Evolutionary conservation across 1,140 invertebrate genomes (phyloP).

Genomic region (Uloborus diversus): DNA sequence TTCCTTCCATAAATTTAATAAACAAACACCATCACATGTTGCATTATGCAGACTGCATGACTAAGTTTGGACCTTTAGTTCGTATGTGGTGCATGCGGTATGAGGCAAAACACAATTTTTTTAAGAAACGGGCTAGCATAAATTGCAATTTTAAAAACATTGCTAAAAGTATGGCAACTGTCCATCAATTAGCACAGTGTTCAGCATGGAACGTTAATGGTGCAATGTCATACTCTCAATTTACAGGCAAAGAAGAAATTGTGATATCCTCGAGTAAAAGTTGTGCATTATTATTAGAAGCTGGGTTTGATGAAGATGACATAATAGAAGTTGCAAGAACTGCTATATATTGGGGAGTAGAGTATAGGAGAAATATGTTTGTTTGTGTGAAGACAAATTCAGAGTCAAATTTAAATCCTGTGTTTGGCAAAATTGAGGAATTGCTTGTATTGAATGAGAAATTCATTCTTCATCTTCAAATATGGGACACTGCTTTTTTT

Average conservation of each 20-base stretch:
- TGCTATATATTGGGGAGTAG: background rate
- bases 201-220: background rate
- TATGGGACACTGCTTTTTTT: background rate
- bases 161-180: background rate
- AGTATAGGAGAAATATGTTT: background rate
- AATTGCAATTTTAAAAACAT: constrained; percentile 24
- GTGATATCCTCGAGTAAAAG: background rate
- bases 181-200: background rate
- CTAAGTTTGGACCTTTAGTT: constrained; percentile 1
- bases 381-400: background rate
- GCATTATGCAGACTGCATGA: constrained; percentile 7
- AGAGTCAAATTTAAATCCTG: background rate
- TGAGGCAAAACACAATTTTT: constrained; percentile 14
- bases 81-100: constrained; percentile 5
- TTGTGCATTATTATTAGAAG: background rate
- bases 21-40: constrained; percentile 12
- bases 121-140: background rate
- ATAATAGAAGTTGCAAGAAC: background rate
- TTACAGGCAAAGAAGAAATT: background rate
- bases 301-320: background rate
- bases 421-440: background rate
- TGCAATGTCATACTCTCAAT: too few species aligned
- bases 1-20: background rate
- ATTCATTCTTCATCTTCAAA: background rate
- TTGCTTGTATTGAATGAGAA: background rate